phyloP scores from a whole-genome alignment of 1,140 invertebrate species.

The Hycleus phaleratus region DNA sequence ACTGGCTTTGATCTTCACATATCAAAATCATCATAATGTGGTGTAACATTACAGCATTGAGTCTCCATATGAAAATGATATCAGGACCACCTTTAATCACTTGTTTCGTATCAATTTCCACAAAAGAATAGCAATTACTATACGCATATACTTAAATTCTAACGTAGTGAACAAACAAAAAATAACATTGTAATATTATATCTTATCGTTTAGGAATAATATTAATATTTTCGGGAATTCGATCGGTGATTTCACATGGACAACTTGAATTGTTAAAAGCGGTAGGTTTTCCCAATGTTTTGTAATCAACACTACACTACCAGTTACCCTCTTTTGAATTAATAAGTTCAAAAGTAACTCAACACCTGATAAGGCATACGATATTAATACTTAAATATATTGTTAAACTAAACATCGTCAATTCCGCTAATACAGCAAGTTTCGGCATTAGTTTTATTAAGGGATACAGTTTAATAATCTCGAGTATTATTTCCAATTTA shows the following conservation, averaged over 20 bases:
- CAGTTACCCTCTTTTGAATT: constrained; percentile 62
- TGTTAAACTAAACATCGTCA: too few species aligned
- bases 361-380: constrained; percentile 47
- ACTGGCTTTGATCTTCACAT: constrained; percentile 56
- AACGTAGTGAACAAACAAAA: too few species aligned
- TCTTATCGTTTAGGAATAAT: constrained; percentile 25
- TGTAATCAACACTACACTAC: constrained; percentile 62
- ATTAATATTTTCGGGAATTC: constrained; percentile 20
- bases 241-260: constrained; percentile 15
- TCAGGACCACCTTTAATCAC: constrained; percentile 43
- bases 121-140: neutral
- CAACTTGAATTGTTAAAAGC: constrained; percentile 52
- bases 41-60: constrained; percentile 53
- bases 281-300: constrained; percentile 42
- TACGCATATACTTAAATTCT: too few species aligned
- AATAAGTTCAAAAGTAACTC: constrained; percentile 47
- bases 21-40: constrained; percentile 54
- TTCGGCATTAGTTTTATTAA: constrained; percentile 69
- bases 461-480: constrained; percentile 69
- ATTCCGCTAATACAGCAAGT: constrained; percentile 54
- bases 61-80: constrained; percentile 56
- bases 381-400: too few species aligned
- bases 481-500: constrained; percentile 56
- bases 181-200: neutral
- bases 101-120: constrained; percentile 28